Evolutionary conservation across 1,140 invertebrate genomes (phyloP).

Genomic region (Coptotermes formosanus): DNA sequence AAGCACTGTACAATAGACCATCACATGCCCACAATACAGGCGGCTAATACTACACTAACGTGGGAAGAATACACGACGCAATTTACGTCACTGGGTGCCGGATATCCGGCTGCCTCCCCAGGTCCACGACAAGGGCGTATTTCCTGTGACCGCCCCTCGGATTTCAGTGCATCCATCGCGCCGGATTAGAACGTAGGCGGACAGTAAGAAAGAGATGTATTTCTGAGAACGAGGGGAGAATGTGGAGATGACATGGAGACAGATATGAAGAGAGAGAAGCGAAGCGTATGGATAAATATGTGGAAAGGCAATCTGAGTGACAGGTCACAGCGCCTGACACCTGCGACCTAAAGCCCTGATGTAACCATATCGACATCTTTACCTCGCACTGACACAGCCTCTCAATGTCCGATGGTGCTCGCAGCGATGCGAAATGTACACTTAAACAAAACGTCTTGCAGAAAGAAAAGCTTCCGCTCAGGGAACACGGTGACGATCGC

Average conservation of each 20-base stretch:
- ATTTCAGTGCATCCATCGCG: background rate
- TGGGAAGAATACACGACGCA: background rate
- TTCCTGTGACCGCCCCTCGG: background rate
- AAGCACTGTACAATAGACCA: background rate
- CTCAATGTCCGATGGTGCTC: background rate
- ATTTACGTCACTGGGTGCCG: background rate
- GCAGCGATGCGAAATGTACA: no score
- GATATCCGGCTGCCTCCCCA: background rate
- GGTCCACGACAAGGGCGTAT: background rate
- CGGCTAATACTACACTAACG: background rate
- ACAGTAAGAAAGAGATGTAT: background rate
- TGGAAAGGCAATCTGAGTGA: conserved; percentile 8
- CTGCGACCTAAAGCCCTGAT: background rate
- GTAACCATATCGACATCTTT: background rate
- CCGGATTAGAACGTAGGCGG: background rate
- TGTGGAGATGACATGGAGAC: conserved; percentile 11
- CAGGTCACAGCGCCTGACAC: background rate
- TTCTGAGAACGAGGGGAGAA: background rate
- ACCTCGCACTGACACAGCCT: background rate
- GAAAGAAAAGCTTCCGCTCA: no score
- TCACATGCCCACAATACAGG: background rate
- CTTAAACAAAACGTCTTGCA: no score
- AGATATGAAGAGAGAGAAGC: conserved; percentile 2
- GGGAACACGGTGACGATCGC: no score
- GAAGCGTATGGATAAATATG: background rate